Conservation (phyloP, 2,797 vertebrate genomes). For the Poecilia gillii region DNA sequence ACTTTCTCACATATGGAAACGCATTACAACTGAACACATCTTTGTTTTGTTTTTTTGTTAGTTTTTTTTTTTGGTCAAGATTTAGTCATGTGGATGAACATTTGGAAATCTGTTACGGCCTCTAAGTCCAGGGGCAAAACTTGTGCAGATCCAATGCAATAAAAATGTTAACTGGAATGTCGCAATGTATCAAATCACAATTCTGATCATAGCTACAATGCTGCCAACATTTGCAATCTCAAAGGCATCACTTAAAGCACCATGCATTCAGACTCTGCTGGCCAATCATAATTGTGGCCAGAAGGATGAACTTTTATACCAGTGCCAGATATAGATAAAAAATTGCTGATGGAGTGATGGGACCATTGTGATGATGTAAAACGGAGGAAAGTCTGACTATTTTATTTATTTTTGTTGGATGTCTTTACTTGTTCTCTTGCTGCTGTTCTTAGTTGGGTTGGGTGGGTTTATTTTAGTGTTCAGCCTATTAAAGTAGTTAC, state of each 20-base stretch:
- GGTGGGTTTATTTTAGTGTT: conserved; percentile 37
- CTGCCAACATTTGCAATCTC: background rate
- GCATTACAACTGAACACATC: too few relatives aligned
- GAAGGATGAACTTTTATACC: background rate
- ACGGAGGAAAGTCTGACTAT: background rate
- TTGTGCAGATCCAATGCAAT: background rate
- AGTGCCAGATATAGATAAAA: background rate
- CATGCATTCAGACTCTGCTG: background rate
- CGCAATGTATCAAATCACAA: background rate
- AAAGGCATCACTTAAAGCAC: background rate
- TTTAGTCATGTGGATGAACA: too few relatives aligned
- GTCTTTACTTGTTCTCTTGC: background rate
- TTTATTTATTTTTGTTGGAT: background rate
- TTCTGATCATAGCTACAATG: background rate
- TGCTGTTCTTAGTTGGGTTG: conserved; percentile 24
- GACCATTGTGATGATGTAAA: background rate
- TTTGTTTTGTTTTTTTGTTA: too few relatives aligned
- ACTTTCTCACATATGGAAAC: too few relatives aligned
- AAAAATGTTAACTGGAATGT: background rate
- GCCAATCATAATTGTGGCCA: background rate
- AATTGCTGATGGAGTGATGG: background rate
- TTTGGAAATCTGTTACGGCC: too few relatives aligned
- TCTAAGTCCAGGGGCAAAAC: too few relatives aligned
- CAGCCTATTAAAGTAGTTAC: conserved; percentile 40
- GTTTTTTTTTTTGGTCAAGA: too few relatives aligned